Conservation (phyloP, 2,113 vertebrate genomes). For the Laticauda colubrina region DNA sequence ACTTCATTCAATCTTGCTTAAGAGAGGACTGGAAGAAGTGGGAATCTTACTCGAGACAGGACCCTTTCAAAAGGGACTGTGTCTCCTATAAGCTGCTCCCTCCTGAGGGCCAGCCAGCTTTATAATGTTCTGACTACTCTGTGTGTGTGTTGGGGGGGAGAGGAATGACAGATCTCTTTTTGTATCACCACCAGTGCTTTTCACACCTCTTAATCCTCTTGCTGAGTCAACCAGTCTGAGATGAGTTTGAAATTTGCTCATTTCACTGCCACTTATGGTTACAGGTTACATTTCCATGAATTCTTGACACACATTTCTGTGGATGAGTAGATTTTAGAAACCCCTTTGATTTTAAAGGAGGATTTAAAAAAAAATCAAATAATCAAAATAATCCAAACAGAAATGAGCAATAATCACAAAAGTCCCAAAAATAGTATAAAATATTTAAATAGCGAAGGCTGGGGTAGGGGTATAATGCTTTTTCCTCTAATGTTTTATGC, state of each 20-base stretch:
- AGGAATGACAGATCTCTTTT: neutral
- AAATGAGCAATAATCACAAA: neutral
- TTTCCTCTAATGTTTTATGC: neutral
- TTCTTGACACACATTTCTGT: neutral
- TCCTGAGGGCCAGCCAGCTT: neutral
- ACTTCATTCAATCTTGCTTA: neutral
- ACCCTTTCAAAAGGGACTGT: neutral
- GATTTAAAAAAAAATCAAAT: neutral
- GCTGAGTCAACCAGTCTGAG: conserved; percentile 9
- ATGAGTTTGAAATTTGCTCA: conserved; percentile 7
- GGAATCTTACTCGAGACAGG: neutral
- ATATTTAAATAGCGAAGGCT: neutral
- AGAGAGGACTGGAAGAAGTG: neutral
- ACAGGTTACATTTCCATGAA: conserved; percentile 1
- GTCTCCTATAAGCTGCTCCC: conserved; percentile 1
- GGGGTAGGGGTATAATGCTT: neutral
- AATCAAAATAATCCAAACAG: neutral
- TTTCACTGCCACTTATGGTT: neutral
- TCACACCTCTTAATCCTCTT: conserved; percentile 23
- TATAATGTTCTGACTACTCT: conserved; percentile 1
- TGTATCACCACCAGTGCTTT: conserved; percentile 3
- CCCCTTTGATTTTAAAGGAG: neutral
- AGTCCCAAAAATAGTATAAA: neutral
- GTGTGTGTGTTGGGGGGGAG: neutral
- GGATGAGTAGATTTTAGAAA: neutral